phyloP scores from a whole-genome alignment of 2,888 invertebrate genomes.

The Aleiodes leptofemur region DNA sequence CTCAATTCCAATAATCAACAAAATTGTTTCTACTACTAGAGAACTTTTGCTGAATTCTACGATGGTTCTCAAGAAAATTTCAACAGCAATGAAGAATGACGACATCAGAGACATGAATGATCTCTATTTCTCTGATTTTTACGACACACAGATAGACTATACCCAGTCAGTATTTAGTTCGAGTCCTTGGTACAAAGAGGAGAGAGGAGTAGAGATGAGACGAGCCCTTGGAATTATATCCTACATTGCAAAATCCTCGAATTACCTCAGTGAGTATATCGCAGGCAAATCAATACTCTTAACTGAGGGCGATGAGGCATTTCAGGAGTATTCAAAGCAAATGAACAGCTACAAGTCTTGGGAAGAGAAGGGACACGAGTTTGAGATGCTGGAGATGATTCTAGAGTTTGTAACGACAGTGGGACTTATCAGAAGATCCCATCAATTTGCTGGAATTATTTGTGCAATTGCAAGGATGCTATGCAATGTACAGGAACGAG shows the following conservation, averaged over 20 bases:
- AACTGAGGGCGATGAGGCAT: constrained; percentile 59
- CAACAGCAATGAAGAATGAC: constrained; percentile 69
- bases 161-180: constrained; percentile 66
- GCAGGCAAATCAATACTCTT: constrained; percentile 63
- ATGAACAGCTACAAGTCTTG: constrained; percentile 68
- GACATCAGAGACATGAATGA: constrained; percentile 74
- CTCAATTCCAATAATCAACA: constrained; percentile 66
- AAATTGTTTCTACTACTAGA: constrained; percentile 68
- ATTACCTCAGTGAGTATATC: constrained; percentile 68
- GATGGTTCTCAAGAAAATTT: constrained; percentile 67
- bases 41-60: constrained; percentile 68
- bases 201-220: constrained; percentile 70
- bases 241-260: constrained; percentile 63
- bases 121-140: constrained; percentile 68
- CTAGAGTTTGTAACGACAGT: constrained; percentile 66
- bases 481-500: constrained; percentile 63
- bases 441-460: constrained; percentile 72
- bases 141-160: constrained; percentile 61
- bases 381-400: constrained; percentile 69
- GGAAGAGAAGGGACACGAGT: constrained; percentile 60
- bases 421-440: constrained; percentile 69
- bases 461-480: constrained; percentile 65
- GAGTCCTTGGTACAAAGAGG: constrained; percentile 67
- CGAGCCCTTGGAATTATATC: constrained; percentile 67
- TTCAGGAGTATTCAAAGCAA: constrained; percentile 61